phyloP scores from a whole-genome alignment of 2,113 vertebrate species.

The Ophthalmolycus amberensis region DNA sequence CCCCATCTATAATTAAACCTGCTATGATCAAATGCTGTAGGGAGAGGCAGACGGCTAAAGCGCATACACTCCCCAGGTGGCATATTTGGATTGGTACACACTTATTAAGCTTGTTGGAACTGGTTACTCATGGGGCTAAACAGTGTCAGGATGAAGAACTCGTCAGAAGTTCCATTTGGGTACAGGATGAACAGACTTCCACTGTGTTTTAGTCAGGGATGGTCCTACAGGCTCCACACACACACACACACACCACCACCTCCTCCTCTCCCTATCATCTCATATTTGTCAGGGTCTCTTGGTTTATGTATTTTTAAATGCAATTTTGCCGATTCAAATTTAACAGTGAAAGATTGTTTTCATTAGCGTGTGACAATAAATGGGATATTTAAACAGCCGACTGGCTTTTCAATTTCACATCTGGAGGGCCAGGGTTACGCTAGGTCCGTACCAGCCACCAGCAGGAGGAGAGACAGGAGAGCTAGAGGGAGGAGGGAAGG shows the following conservation, averaged over 20 bases:
- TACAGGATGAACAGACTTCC: background rate
- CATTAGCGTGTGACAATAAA: constrained; percentile 80
- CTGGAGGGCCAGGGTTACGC: constrained; percentile 58
- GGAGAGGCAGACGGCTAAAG: background rate
- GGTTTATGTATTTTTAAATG: constrained; percentile 79
- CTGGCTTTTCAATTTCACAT: constrained; percentile 83
- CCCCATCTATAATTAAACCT: background rate
- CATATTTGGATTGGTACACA: constrained; percentile 6
- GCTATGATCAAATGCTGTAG: background rate
- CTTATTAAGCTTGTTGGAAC: background rate
- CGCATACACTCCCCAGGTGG: background rate
- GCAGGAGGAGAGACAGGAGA: constrained; percentile 17
- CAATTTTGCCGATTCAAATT: constrained; percentile 73
- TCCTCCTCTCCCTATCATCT: constrained; percentile 39
- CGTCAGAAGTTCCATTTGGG: background rate
- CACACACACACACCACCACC: background rate
- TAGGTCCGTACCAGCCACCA: constrained; percentile 29
- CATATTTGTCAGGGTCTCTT: constrained; percentile 72
- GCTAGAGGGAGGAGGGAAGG: background rate
- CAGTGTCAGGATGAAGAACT: background rate
- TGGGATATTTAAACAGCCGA: constrained; percentile 82
- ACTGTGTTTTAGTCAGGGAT: background rate
- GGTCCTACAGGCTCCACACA: background rate
- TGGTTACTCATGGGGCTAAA: background rate
- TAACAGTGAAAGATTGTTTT: constrained; percentile 83